Base-by-base conservation (phyloP, 23 tunicate species). In the Trididemnum clinides region DNA sequence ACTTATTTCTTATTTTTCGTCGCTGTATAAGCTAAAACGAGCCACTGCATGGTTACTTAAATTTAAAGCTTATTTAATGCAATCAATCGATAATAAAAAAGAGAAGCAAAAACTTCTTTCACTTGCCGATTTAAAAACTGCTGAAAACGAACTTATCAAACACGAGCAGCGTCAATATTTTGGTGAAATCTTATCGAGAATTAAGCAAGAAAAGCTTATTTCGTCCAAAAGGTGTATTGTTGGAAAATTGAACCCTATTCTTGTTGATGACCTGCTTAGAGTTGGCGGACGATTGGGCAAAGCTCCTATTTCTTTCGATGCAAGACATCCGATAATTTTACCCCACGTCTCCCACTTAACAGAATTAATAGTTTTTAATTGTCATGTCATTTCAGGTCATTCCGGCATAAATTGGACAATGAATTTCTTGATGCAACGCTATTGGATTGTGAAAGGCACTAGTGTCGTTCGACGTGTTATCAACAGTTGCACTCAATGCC, bases 391-490 rank as follows among this genome's bases (percentile, higher is more conserved):
- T 20, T 7, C 58, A 20, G 81, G 81, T 44, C 81, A 74, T 44
- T 28, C 62, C 6, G 81, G 81, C 6, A 5, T 25, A 21, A 74
- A 10, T 37, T 3, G n/a, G 10, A 74, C 81, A 32, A 3, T 74
- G 81, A 74, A 74, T 32, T 12, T 35, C 22, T 26, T 74, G 10
- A 5, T 22, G 12, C 81, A 74, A 27, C 64, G 25, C 37, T 39
- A 7, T 37, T 74, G 81, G 81, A 38, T 74, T 34, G 21, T 38
- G 59, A 36, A 38, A 44, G 32, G 31, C 2, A 38, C 59, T 23
- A 5, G 18, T 44, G 81, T 26, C 2, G 81, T 74, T 22, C 81
- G 81, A 35, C 21, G 81, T n/a, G 81, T 37, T 62, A 21, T 74
- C 12, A 34, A 21, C 5, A 35, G 10, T 36, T 31, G 75, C n/a